phyloP scores from a whole-genome alignment of 2,113 vertebrate genomes.

The Penelope pileata region DNA sequence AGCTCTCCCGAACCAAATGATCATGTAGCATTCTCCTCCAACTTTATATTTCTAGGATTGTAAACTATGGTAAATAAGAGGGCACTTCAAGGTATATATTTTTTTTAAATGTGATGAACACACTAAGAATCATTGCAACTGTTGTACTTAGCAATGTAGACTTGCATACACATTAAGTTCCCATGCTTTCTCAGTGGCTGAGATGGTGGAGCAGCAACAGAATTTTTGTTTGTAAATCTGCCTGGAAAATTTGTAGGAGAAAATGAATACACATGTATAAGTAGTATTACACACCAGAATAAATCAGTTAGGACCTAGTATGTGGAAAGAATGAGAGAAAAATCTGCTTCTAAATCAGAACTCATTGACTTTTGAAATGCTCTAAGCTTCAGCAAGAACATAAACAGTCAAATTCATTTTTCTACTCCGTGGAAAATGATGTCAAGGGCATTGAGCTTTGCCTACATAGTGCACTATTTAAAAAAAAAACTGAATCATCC shows the following conservation, averaged over 20 bases:
- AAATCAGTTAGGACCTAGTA: neutral
- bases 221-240: neutral
- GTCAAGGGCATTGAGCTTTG: constrained; percentile 28
- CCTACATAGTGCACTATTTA: constrained; percentile 1
- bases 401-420: constrained; percentile 50
- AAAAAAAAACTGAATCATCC: neutral
- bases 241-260: neutral
- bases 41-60: neutral
- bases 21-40: neutral
- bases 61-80: neutral
- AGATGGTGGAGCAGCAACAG: neutral
- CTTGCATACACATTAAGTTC: neutral
- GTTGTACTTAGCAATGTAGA: too few relatives aligned
- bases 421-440: constrained; percentile 13
- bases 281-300: neutral
- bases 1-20: neutral
- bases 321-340: neutral
- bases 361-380: constrained; percentile 1
- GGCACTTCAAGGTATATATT: neutral
- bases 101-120: neutral
- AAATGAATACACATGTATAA: neutral
- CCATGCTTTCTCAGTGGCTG: neutral
- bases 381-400: neutral
- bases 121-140: neutral
- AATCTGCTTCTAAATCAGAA: neutral